Percentiles rank a stretch among this genome's conserved stretches.
Evolutionary conservation across 2,888 invertebrate species (phyloP).

Genomic region (Spilosoma lubricipeda): DNA sequence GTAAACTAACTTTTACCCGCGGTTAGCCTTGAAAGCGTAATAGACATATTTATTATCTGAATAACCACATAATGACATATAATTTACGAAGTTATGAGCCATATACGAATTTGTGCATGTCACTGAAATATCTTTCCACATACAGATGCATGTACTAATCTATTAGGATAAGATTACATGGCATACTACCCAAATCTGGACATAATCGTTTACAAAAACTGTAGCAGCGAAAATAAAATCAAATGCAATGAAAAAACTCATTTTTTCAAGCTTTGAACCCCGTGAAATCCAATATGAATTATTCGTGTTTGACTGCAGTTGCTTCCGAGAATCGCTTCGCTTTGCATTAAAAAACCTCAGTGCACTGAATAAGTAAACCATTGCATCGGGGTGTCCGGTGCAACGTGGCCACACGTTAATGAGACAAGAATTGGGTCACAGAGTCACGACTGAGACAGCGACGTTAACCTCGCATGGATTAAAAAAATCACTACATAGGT

Average conservation of each 20-base stretch:
- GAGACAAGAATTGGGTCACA: conserved; percentile 73
- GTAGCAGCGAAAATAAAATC: neutral
- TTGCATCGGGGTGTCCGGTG: conserved; percentile 70
- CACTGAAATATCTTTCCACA: no score
- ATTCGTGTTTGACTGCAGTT: conserved; percentile 42
- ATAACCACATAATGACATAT: no score
- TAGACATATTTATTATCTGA: no score
- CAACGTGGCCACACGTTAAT: conserved; percentile 77
- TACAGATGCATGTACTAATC: no score
- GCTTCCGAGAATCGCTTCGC: conserved; percentile 37
- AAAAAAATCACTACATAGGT: conserved; percentile 40
- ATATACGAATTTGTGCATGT: neutral
- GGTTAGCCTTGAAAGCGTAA: no score
- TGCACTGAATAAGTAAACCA: conserved; percentile 70
- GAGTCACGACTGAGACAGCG: conserved; percentile 54
- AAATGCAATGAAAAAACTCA: neutral
- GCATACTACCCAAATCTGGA: neutral
- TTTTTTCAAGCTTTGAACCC: neutral
- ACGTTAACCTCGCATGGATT: conserved; percentile 49
- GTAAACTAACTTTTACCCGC: no score
- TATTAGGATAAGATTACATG: neutral
- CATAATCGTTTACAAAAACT: neutral
- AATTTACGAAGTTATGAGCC: no score
- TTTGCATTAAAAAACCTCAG: conserved; percentile 51
- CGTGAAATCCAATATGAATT: conserved; percentile 41